A percentile compares a stretch with the other conserved stretches of the same genome.
Conservation (phyloP, 2,888 invertebrate species). For the Chrysina gloriosa region DNA sequence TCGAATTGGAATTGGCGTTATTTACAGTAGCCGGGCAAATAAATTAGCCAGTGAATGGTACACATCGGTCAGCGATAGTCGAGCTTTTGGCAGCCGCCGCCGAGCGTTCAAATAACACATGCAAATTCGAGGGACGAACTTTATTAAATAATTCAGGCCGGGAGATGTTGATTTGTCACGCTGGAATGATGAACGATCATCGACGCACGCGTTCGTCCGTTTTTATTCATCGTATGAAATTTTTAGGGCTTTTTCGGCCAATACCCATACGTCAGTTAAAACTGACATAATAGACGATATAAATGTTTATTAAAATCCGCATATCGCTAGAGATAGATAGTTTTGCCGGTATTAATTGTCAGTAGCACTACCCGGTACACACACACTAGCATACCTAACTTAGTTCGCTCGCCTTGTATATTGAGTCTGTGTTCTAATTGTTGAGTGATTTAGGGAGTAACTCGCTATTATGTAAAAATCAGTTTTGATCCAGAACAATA, state of each 20-base stretch:
- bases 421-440: too few relatives aligned
- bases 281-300: not conserved
- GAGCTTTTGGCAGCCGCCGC: not conserved
- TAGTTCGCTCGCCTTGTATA: too few relatives aligned
- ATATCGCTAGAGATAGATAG: not conserved
- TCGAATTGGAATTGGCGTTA: constrained; percentile 2
- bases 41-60: not conserved
- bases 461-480: too few relatives aligned
- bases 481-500: too few relatives aligned
- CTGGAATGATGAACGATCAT: constrained; percentile 18
- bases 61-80: not conserved
- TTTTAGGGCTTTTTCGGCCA: not conserved
- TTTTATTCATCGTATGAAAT: constrained; percentile 15
- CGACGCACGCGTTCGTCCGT: constrained; percentile 7
- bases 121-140: not conserved
- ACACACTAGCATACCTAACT: too few relatives aligned
- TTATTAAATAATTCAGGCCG: constrained; percentile 20
- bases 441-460: too few relatives aligned
- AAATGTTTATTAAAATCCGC: not conserved
- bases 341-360: too few relatives aligned
- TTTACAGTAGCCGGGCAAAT: not conserved
- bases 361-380: too few relatives aligned
- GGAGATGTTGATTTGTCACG: constrained; percentile 24
- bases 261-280: constrained; percentile 13
- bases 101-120: not conserved